phyloP scores from a whole-genome alignment of 37 sponge, comb jelly and placozoan species.

The Haliclona indistincta region DNA sequence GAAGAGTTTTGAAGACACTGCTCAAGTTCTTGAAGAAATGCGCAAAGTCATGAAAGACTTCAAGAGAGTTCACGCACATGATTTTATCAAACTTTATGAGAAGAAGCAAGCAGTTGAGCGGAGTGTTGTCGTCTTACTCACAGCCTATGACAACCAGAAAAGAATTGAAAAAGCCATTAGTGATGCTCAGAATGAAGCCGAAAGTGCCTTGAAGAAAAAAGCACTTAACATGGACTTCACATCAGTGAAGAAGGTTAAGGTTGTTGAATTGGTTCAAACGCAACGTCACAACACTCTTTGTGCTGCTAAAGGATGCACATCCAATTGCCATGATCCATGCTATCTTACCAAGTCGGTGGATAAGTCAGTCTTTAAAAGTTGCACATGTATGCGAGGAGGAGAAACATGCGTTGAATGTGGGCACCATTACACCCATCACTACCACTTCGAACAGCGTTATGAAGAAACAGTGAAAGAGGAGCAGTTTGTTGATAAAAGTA shows the following conservation, averaged over 20 bases:
- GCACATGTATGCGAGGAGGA: conserved; percentile 20
- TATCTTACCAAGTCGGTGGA: conserved; percentile 3
- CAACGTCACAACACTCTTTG: conserved; percentile 37
- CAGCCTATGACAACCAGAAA: conserved; percentile 8
- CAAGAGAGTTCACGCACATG: conserved; percentile 3
- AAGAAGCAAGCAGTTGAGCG: conserved; percentile 34
- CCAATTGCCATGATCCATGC: conserved; percentile 44
- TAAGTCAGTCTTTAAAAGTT: conserved; percentile 26
- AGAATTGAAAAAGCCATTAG: background rate
- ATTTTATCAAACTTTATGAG: conserved; percentile 14
- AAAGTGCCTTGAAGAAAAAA: conserved; percentile 4
- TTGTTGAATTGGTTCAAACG: background rate
- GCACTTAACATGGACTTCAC: background rate
- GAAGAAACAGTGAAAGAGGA: background rate
- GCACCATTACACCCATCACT: conserved; percentile 25
- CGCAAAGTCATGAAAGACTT: background rate
- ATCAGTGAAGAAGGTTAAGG: background rate
- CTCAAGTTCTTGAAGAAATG: conserved; percentile 1
- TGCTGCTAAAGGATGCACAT: conserved; percentile 16
- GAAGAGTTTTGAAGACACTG: background rate
- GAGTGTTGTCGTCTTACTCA: background rate
- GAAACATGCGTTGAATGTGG: conserved; percentile 19
- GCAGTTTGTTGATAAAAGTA: background rate
- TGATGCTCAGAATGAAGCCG: background rate
- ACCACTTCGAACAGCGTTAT: conserved; percentile 2